A percentile compares a stretch with the other conserved stretches of the same genome.
Conservation (phyloP, 1,140 invertebrate genomes). For the Aculops lycopersici region DNA sequence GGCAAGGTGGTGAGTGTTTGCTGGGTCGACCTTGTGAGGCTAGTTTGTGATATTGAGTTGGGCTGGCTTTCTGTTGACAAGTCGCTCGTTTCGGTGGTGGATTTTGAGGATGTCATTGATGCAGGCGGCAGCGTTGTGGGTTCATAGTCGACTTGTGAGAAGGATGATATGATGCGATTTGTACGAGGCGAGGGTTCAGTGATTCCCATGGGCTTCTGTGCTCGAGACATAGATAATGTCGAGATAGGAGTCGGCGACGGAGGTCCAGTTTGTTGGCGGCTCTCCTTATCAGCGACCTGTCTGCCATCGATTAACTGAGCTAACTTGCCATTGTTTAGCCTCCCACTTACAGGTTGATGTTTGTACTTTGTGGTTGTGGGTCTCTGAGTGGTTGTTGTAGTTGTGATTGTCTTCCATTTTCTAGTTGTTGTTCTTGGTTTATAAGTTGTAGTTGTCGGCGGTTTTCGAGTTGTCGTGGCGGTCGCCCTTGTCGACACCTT, state of each 20-base stretch:
- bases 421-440: background rate
- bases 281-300: background rate
- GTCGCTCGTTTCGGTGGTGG: background rate
- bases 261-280: background rate
- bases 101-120: background rate
- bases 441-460: background rate
- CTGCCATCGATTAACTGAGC: background rate
- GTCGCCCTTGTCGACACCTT: background rate
- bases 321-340: background rate
- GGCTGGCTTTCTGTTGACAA: background rate
- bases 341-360: background rate
- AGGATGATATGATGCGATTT: background rate
- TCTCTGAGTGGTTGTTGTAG: background rate
- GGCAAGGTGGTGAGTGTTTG: background rate
- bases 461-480: conserved; percentile 5
- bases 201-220: background rate
- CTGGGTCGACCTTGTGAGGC: background rate
- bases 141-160: background rate
- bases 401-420: background rate
- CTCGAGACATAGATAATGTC: background rate
- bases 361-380: background rate
- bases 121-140: background rate
- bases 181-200: background rate
- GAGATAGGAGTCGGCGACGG: background rate
- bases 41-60: background rate